Evolutionary conservation across 2,113 vertebrate species (phyloP).

Genomic region (Halichoeres trimaculatus): DNA sequence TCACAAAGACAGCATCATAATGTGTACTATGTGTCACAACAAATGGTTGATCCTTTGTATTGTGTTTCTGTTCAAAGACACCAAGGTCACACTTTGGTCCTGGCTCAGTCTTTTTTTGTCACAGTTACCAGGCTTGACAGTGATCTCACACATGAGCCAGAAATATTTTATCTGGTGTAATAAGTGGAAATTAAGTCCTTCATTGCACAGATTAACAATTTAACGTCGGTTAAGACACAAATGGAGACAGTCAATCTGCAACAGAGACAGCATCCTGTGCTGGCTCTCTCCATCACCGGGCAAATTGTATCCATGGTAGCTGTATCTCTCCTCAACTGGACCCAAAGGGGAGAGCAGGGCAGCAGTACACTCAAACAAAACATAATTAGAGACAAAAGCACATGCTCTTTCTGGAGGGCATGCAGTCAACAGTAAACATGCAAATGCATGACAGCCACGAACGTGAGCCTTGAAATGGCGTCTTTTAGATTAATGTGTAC

Average conservation of each 20-base stretch:
- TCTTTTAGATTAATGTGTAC: constrained; percentile 32
- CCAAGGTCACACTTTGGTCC: not conserved
- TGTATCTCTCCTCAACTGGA: constrained; percentile 44
- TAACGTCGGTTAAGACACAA: not conserved
- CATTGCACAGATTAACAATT: not conserved
- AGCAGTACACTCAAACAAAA: constrained; percentile 54
- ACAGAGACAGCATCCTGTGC: not conserved
- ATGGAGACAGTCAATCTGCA: not conserved
- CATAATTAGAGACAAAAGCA: constrained; percentile 50
- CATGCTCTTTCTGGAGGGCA: constrained; percentile 53
- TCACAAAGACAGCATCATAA: too few species aligned
- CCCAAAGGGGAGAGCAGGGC: constrained; percentile 47
- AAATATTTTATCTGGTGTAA: not conserved
- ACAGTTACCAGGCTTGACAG: not conserved
- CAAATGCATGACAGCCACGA: constrained; percentile 35
- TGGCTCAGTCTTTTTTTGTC: too few species aligned
- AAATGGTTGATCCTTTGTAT: too few species aligned
- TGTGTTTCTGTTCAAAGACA: constrained; percentile 20
- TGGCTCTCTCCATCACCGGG: constrained; percentile 43
- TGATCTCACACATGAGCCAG: not conserved
- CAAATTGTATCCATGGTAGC: constrained; percentile 58
- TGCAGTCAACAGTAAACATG: constrained; percentile 46
- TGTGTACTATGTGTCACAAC: too few species aligned
- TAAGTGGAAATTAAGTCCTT: not conserved
- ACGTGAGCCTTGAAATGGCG: constrained; percentile 41